Evolutionary conservation across 1,140 invertebrate species (phyloP).

Genomic region (Ceratosolen fusciceps): DNA sequence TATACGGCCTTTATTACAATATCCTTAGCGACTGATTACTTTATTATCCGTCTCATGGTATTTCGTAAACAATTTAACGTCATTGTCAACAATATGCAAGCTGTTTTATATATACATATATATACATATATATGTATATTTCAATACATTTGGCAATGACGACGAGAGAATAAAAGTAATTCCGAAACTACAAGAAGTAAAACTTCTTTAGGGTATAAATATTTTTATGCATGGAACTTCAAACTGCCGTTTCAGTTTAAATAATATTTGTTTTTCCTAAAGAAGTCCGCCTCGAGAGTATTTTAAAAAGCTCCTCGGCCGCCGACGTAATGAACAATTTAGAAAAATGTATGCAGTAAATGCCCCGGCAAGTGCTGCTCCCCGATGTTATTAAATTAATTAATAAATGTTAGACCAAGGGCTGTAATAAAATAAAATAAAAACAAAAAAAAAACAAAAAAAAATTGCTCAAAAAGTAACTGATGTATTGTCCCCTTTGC

Average conservation of each 20-base stretch:
- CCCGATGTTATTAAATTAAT: conserved; percentile 30
- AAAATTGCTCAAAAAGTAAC: conserved; percentile 31
- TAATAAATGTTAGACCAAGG: conserved; percentile 14
- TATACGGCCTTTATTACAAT: too few relatives aligned
- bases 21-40: too few relatives aligned
- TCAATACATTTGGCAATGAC: too few relatives aligned
- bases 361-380: neutral
- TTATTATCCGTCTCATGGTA: too few relatives aligned
- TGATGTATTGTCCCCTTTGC: conserved; percentile 13
- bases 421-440: conserved; percentile 26
- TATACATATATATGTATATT: too few relatives aligned
- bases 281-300: neutral
- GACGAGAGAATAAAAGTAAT: too few relatives aligned
- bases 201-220: too few relatives aligned
- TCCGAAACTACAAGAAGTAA: too few relatives aligned
- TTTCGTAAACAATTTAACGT: too few relatives aligned
- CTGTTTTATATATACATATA: too few relatives aligned
- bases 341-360: conserved; percentile 10
- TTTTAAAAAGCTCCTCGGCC: conserved; percentile 11
- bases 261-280: neutral
- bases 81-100: too few relatives aligned
- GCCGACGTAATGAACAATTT: conserved; percentile 13
- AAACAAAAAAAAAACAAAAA: too few relatives aligned
- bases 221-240: neutral
- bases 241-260: neutral